Evolutionary conservation across 37 sponge, comb jelly and placozoan species (phyloP), one percentile per base, ranked within the genome.

Genomic region (Beroe forskalii): DNA sequence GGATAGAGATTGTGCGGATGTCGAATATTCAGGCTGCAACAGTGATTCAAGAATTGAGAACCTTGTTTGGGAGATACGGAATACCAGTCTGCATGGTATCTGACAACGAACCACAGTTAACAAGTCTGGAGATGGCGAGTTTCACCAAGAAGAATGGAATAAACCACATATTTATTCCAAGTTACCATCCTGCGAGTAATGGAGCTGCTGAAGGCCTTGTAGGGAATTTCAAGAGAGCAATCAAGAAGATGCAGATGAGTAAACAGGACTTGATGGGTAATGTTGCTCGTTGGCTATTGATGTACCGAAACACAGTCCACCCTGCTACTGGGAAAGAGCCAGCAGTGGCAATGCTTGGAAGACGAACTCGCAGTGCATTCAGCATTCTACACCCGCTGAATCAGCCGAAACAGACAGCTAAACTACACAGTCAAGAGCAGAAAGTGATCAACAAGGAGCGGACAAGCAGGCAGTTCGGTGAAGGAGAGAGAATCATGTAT

Each of bases 71-170:
- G 23, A 38, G 89, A 42, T 89, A 62, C 25, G 92, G 94, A 20
- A 30, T 92, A 3, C 91, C 89, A 23, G 89, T 60, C 12, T 40
- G 33, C 9, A 9, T 83, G 12, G 91, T 92, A 17, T 40, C 61
- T 0, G 93, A 92, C 89, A 92, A 92, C 90, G 93, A 91, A 1
- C 91, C 93, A 31, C 93, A 90, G 41, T 91, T 92, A 24, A 61
- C 66, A n/a, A 64, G 69, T 0, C n/a, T 3, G n/a, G 93, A 91
- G 60, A 67, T 92, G 35, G 22, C 76, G n/a, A 14, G 1, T 4
- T 92, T 92, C 39, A 48, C 44, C 42, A 44, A 12, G 17, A n/a
- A 0, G 20, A 92, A 92, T 32, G 80, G 90, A 17, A 42, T 92
- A 24, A 75, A 55, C 41, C 92, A 90, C 61, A 62, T 90, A 0